Conservation (phyloP, 2,888 invertebrate genomes). For the Trissolcus brochymenae region DNA sequence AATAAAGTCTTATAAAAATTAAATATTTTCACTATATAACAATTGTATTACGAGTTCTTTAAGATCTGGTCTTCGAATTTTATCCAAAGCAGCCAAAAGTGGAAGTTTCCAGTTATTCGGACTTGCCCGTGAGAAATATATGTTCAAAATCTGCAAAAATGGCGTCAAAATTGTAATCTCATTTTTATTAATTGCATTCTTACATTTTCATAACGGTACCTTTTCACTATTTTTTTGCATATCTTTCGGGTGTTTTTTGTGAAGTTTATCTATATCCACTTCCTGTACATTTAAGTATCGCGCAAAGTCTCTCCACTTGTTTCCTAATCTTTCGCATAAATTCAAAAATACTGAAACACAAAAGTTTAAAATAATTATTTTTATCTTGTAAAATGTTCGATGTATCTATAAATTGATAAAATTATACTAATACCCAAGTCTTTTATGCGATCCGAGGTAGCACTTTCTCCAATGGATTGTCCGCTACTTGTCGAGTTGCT, state of each 20-base stretch:
- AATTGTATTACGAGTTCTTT: slow-evolving; percentile 64
- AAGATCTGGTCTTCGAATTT: slow-evolving; percentile 68
- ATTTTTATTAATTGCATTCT: not conserved
- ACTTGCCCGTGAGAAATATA: slow-evolving; percentile 61
- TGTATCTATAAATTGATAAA: no score
- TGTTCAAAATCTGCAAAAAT: slow-evolving; percentile 63
- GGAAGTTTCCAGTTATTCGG: slow-evolving; percentile 63
- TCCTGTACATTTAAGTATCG: slow-evolving; percentile 67
- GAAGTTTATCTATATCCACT: slow-evolving; percentile 65
- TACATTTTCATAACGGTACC: slow-evolving; percentile 42
- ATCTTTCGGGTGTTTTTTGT: slow-evolving; percentile 59
- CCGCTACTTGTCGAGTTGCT: not conserved
- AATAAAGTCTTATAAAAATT: not conserved
- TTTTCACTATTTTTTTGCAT: slow-evolving; percentile 64
- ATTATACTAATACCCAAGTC: not conserved
- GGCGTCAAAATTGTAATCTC: not conserved
- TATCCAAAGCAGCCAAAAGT: slow-evolving; percentile 67
- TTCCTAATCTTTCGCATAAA: slow-evolving; percentile 66
- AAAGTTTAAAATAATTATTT: not conserved
- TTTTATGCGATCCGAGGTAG: not conserved
- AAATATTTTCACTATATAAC: not conserved
- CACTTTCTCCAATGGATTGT: no score
- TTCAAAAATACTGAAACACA: slow-evolving; percentile 62
- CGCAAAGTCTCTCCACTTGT: slow-evolving; percentile 68
- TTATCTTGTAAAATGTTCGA: no score